Evolutionary conservation across 1,140 invertebrate species (phyloP).

Genomic region (Drosophila oshimai): DNA sequence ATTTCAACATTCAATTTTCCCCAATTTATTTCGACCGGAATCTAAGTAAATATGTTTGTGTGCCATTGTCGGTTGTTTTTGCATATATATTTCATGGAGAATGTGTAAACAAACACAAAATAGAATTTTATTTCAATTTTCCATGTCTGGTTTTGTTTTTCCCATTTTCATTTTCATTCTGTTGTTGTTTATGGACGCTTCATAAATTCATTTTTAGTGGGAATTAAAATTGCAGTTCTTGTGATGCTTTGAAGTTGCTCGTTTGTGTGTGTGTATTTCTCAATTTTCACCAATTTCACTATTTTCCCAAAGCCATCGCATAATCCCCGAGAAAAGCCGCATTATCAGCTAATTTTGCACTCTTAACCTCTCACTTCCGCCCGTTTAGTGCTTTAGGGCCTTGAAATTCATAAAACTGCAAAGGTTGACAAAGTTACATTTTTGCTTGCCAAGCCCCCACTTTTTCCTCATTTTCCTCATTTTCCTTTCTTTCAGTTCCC

Average conservation of each 20-base stretch:
- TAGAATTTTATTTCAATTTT: slow-evolving; percentile 16
- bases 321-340: slow-evolving; percentile 20
- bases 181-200: slow-evolving; percentile 10
- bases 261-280: not conserved
- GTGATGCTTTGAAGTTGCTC: not conserved
- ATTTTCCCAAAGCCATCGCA: not conserved
- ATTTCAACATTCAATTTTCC: slow-evolving; percentile 11
- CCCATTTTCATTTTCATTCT: not conserved
- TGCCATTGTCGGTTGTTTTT: not conserved
- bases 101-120: slow-evolving; percentile 26
- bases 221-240: slow-evolving; percentile 27
- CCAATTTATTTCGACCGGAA: slow-evolving; percentile 11
- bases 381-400: not conserved
- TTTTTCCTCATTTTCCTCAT: not conserved
- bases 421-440: slow-evolving; percentile 63
- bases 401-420: slow-evolving; percentile 69
- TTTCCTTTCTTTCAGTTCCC: not conserved
- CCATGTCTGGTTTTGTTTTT: slow-evolving; percentile 1
- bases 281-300: not conserved
- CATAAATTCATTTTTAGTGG: slow-evolving; percentile 30
- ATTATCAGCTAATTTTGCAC: slow-evolving; percentile 38
- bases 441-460: not conserved
- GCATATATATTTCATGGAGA: slow-evolving; percentile 22
- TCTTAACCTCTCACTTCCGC: slow-evolving; percentile 13
- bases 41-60: slow-evolving; percentile 18